Percentiles rank a stretch among this genome's conserved stretches.
Evolutionary conservation across 2,888 invertebrate genomes (phyloP).

Genomic region (Eupsilia transversa): DNA sequence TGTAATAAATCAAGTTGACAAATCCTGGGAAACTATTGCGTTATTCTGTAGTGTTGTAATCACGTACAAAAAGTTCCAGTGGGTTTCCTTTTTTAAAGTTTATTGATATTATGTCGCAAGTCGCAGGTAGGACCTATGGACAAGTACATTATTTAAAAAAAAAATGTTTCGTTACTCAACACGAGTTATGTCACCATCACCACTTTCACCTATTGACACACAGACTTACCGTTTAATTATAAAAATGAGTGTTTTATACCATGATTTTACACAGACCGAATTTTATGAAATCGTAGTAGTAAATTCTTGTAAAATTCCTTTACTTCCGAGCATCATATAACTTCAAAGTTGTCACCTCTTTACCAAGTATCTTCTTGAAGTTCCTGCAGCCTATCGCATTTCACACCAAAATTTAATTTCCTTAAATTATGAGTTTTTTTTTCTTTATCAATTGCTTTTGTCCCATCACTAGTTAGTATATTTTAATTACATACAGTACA

Average conservation of each 20-base stretch:
- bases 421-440: not conserved
- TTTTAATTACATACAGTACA: constrained; percentile 24
- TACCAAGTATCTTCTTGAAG: not conserved
- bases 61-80: too few relatives aligned
- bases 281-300: not conserved
- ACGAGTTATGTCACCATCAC: not conserved
- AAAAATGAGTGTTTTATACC: not conserved
- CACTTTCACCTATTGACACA: not conserved
- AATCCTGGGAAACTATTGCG: constrained; percentile 10
- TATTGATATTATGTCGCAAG: not conserved
- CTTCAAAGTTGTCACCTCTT: too few relatives aligned
- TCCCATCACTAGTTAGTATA: not conserved
- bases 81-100: not conserved
- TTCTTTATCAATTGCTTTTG: not conserved
- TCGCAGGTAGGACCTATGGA: not conserved
- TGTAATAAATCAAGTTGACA: constrained; percentile 60
- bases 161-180: not conserved
- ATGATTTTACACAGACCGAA: not conserved
- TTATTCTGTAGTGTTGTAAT: constrained; percentile 9
- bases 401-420: not conserved
- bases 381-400: not conserved
- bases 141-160: not conserved
- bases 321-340: not conserved
- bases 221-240: not conserved
- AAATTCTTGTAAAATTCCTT: not conserved